Base-by-base conservation (phyloP, 1,140 invertebrate species). In the Zelostemma sp. region DNA sequence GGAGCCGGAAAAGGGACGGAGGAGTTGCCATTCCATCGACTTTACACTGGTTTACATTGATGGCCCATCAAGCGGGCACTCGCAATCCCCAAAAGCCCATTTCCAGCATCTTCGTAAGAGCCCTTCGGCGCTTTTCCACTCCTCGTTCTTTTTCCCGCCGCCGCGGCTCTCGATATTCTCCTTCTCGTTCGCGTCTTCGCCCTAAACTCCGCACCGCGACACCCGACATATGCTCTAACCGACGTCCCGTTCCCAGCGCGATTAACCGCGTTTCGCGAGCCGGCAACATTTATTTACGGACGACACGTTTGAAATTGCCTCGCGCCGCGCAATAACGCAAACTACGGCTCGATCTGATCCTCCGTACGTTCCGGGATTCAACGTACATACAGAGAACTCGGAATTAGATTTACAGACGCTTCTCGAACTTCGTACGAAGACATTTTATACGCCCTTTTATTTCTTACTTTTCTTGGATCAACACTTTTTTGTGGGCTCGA, bases 31-130 rank as follows among this genome's bases (percentile, higher is more conserved):
- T 63, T 58, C 65, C 50, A 21, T 31, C 64, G 69, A 79, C 74
- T 79, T 80, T 78, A 77, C 77, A 76, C 77, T 80, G 76, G 76
- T 80, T 81, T 79, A 78, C 79, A 80, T 80, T 80, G 79, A 80
- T 80, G 74, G 77, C 46, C 73, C 73, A 77, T 77, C 75, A 79
- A 80, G 79, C 62, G 67, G 77, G 77, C 74, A 80, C 77, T 76
- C 63, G 68, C 64, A 73, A 75, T 72, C 68, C 69, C 70, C 72
- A 62, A 76, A 76, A 77, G 68, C 68, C 70, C 73, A 74, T 77
- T 77, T 77, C 65, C 68, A 74, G 48, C 70, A 51, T 58, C 48
- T 71, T 60, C 50, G 43, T 45, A 63, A 72, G 53, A 62, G 55
- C 71, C 61, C 66, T 56, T 59, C n/a, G 18, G 15, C 51, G 31